A percentile compares a stretch with the other conserved stretches of the same genome.
These are phyloP conservation scores for Mythimna ferrago DNA, from an alignment of 2,888 invertebrate species.

Conservation along the genomic window DNA sequence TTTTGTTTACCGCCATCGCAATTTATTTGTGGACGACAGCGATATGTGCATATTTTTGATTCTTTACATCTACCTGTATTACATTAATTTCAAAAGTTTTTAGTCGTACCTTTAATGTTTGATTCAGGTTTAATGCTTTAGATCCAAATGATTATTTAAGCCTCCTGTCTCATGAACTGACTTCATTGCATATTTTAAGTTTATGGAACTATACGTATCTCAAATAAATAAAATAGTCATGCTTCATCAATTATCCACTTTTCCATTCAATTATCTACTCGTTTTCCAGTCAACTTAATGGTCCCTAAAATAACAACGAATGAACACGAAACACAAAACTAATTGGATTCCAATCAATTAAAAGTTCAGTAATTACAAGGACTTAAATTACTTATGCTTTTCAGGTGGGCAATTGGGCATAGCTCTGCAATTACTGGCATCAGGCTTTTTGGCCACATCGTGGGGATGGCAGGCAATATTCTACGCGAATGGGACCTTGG, in stretches of 20 bases:
- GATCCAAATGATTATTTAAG: background rate
- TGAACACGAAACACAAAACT: slow-evolving; percentile 22
- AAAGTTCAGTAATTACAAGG: slow-evolving; percentile 3
- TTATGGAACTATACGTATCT: background rate
- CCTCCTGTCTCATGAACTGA: no score
- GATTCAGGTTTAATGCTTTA: background rate
- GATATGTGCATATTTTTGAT: no score
- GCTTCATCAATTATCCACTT: background rate
- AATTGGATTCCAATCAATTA: slow-evolving; percentile 31
- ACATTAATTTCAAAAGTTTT: no score
- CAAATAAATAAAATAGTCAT: background rate
- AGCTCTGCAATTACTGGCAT: slow-evolving; percentile 93
- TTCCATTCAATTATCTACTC: slow-evolving; percentile 30
- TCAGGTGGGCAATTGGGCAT: slow-evolving; percentile 95
- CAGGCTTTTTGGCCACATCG: slow-evolving; percentile 93
- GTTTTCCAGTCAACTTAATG: slow-evolving; percentile 17
- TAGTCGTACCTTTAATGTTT: no score
- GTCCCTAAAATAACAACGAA: slow-evolving; percentile 19
- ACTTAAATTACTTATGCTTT: slow-evolving; percentile 35
- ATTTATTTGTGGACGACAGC: no score
- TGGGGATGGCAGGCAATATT: slow-evolving; percentile 95
- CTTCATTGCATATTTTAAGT: no score
- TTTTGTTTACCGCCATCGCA: no score
- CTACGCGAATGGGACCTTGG: slow-evolving; percentile 93
- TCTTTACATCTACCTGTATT: no score